Conservation (phyloP, 2,888 invertebrate genomes). For the Lasioglossum zephyrum region DNA sequence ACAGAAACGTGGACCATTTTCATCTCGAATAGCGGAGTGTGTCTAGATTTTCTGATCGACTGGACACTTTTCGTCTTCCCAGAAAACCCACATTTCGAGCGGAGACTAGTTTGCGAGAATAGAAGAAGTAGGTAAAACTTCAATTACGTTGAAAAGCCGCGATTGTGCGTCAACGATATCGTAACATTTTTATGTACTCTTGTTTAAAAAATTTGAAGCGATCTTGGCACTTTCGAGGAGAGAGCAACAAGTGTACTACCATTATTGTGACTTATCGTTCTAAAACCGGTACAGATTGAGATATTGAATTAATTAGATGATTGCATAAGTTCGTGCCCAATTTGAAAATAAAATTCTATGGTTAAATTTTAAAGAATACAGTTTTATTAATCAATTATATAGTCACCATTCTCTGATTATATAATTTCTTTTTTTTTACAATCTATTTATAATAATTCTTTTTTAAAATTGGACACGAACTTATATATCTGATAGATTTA, state of each 20-base stretch:
- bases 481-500: neutral
- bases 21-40: neutral
- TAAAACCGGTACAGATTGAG: neutral
- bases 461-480: no score
- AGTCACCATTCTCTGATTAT: no score
- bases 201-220: neutral
- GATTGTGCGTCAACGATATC: no score
- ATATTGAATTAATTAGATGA: no score
- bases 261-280: neutral
- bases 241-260: neutral
- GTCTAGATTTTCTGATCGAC: neutral
- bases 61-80: neutral
- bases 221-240: neutral
- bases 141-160: neutral
- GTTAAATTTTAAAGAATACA: no score
- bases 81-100: neutral
- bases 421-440: no score
- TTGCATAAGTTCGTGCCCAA: no score
- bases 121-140: neutral
- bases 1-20: constrained; percentile 21
- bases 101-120: neutral
- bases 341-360: no score
- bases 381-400: no score
- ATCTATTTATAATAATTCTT: no score
- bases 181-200: no score